Conservation (phyloP, 2,113 vertebrate species). For the Phocoena phocoena region DNA sequence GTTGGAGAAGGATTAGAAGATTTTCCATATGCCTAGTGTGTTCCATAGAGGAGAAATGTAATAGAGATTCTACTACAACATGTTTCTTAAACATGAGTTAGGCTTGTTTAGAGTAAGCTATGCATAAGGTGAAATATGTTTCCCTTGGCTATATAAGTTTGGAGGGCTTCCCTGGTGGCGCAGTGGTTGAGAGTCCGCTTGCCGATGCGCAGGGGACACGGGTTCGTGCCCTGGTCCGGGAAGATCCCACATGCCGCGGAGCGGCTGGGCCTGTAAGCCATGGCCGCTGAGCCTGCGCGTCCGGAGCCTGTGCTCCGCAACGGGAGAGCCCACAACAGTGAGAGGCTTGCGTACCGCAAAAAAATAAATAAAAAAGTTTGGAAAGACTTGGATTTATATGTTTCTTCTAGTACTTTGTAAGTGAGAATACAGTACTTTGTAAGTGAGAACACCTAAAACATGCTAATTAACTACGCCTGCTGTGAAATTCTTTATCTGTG, state of each 20-base stretch:
- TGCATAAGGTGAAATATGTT: not conserved
- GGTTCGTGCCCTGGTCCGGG: too few species aligned
- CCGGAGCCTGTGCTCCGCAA: too few species aligned
- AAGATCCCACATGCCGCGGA: too few species aligned
- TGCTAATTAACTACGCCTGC: not conserved
- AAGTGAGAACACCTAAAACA: not conserved
- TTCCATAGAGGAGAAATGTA: not conserved
- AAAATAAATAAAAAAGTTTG: not conserved
- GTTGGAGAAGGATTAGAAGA: not conserved
- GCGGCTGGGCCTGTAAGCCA: too few species aligned
- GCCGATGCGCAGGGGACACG: too few species aligned
- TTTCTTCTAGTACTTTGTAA: not conserved
- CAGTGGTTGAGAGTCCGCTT: too few species aligned
- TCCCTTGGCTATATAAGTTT: not conserved
- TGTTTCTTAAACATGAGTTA: not conserved
- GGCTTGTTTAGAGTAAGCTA: not conserved
- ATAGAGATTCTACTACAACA: not conserved
- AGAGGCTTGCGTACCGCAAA: too few species aligned
- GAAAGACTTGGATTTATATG: not conserved
- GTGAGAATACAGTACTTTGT: too few species aligned
- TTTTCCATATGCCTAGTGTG: not conserved
- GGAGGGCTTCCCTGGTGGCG: not conserved
- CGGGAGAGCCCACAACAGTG: too few species aligned
- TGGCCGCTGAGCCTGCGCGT: too few species aligned
- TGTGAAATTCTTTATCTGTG: not conserved